Base-by-base conservation (phyloP, 2,888 invertebrate genomes). In the Peribatodes rhomboidaria region DNA sequence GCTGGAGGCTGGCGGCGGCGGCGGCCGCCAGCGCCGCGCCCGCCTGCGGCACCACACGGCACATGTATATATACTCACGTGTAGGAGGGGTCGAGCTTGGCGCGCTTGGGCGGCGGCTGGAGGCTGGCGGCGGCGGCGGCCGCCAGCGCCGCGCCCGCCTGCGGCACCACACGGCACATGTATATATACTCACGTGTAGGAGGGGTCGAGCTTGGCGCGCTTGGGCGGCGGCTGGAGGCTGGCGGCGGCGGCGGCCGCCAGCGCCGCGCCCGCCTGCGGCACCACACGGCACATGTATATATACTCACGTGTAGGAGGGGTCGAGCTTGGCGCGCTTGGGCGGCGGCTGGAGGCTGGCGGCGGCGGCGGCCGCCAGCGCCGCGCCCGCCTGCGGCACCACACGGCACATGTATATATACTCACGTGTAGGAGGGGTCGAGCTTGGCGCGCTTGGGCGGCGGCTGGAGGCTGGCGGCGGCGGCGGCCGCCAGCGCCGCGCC, bases 371-470 rank as follows among this genome's bases (percentile, higher is more conserved):
- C 20, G 85, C 85, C 18, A 82, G 83, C 42, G 79, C 82, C 2
- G 83, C 83, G 1, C 78, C 73, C 82, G n/a, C 85, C 71, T 79
- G 80, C 69, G 71, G 10, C 39, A n/a, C 22, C n/a, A n/a, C n/a
- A n/a, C n/a, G n/a, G n/a, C n/a, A n/a, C n/a, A n/a, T n/a, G n/a
- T n/a, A n/a, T n/a, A n/a, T n/a, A n/a, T n/a, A n/a, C n/a, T n/a
- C n/a, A n/a, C n/a, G n/a, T n/a, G n/a, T n/a, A n/a, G n/a, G 92
- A 59, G 78, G 92, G 6, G 67, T 92, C 91, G 0, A 92, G 81
- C 52, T 87, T 89, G 69, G 82, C 71, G 2, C 88, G 75, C 80
- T 92, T 92, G 75, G 80, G 14, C 31, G 86, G 81, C 50, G 84
- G 85, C 57, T 53, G 59, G 54, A 70, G 66, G 76, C 62, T 71